Percentiles rank a stretch among this genome's conserved stretches.
These are phyloP conservation scores for Hycleus cichorii DNA, from an alignment of 1,140 invertebrate species.

Conservation along the genomic window DNA sequence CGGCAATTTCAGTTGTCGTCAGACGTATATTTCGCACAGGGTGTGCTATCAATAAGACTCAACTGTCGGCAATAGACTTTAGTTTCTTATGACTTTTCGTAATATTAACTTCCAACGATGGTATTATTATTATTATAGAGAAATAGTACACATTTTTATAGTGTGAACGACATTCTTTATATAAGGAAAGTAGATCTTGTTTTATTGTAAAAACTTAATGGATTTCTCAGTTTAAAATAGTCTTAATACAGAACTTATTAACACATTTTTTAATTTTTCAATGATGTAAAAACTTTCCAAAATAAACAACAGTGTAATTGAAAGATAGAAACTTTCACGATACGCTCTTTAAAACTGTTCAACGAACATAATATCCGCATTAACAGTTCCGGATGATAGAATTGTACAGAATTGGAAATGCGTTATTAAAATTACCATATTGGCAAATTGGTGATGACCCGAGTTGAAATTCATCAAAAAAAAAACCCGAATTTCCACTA, in stretches of 20 bases:
- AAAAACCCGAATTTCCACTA: too few relatives aligned
- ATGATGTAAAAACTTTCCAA: not conserved
- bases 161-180: conserved; percentile 15
- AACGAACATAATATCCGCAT: too few relatives aligned
- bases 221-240: not conserved
- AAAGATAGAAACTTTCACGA: not conserved
- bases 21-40: conserved; percentile 17
- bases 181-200: conserved; percentile 10
- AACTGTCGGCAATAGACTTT: conserved; percentile 22
- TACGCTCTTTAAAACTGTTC: not conserved
- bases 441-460: too few relatives aligned
- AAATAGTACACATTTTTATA: conserved; percentile 22
- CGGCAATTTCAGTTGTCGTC: conserved; percentile 21
- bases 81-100: conserved; percentile 27
- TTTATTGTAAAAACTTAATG: not conserved
- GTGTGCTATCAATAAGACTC: conserved; percentile 26
- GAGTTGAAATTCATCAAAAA: too few relatives aligned
- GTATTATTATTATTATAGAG: conserved; percentile 27
- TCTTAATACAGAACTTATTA: too few relatives aligned
- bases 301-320: not conserved
- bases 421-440: too few relatives aligned
- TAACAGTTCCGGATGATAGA: too few relatives aligned
- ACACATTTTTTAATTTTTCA: too few relatives aligned
- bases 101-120: conserved; percentile 25
- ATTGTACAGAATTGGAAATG: too few relatives aligned